Evolutionary conservation across 2,888 invertebrate genomes (phyloP), one percentile per base, ranked within the genome.

Genomic region (Tribolium freemani): DNA sequence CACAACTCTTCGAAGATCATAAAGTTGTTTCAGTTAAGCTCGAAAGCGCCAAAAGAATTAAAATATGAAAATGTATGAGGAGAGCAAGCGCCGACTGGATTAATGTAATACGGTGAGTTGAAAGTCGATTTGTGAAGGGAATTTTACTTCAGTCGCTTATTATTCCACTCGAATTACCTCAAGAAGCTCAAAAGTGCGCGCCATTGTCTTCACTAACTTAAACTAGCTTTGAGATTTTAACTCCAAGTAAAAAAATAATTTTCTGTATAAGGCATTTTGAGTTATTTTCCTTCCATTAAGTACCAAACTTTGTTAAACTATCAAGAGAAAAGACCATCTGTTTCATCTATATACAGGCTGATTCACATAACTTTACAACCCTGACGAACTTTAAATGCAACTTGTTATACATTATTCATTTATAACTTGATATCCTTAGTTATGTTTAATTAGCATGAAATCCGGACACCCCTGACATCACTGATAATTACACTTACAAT

Each of bases 21-120:
- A 61, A 61, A 46, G 63, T 63, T 63, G 50, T 51, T 51, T 30
- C 10, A 63, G 30, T 63, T 63, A 51, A 63, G 31, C 63, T 51
- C 38, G 21, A 30, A 21, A 61, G 48, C 48, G 48, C 61, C 21
- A 16, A 48, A 61, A 51, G 63, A 64, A 64, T 64, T 64, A 64
- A 64, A 64, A 64, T 64, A 64, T 64, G 63, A 64, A 64, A 64
- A 64, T 64, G 63, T 48, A 61, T 61, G 61, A 61, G 61, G 16
- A 44, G 45, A 58, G 45, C 16, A 44, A 58, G 45, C 58, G 58
- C 21, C 30, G 45, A n/a, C 58, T 9, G 58, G 58, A 58, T 58
- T 58, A 58, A 58, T 58, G 58, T 58, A 58, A 58, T 58, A 58
- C 58, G 58, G 45, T 58, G 45, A 45, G 58, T 58, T 38, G 45